phyloP scores from a whole-genome alignment of 2,113 vertebrate species.

The Nothoprocta pentlandii region DNA sequence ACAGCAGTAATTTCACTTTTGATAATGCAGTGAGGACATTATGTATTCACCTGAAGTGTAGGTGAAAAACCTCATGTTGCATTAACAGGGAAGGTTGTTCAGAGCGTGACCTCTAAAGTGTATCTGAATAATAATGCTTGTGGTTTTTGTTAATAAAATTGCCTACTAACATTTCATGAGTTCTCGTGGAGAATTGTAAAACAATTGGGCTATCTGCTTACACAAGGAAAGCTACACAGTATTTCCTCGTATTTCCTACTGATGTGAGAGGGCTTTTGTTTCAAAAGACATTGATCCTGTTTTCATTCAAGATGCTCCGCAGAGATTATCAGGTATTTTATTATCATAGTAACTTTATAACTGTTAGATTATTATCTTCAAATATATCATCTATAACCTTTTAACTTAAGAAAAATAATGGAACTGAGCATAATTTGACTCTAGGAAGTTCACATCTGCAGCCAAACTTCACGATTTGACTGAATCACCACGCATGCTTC shows the following conservation, averaged over 20 bases:
- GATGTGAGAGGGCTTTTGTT: conserved; percentile 65
- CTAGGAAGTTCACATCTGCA: conserved; percentile 10
- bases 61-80: conserved; percentile 67
- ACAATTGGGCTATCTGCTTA: conserved; percentile 49
- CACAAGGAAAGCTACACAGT: conserved; percentile 20
- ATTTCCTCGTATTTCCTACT: conserved; percentile 59
- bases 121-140: conserved; percentile 49
- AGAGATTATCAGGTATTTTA: conserved; percentile 64
- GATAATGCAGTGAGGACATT: conserved; percentile 72
- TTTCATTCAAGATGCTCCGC: conserved; percentile 60
- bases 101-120: conserved; percentile 50
- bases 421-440: background rate
- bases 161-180: conserved; percentile 31
- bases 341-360: conserved; percentile 60
- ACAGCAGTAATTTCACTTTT: conserved; percentile 67
- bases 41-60: conserved; percentile 60
- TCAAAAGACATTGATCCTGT: conserved; percentile 49
- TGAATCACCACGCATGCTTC: background rate
- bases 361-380: conserved; percentile 45
- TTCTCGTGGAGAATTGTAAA: conserved; percentile 47
- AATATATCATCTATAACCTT: conserved; percentile 1
- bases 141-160: conserved; percentile 45
- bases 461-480: background rate
- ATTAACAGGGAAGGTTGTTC: conserved; percentile 56
- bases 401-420: background rate